These are phyloP conservation scores for Epinotia nisella DNA, from an alignment of 2,888 invertebrate genomes.

Conservation along the genomic window DNA sequence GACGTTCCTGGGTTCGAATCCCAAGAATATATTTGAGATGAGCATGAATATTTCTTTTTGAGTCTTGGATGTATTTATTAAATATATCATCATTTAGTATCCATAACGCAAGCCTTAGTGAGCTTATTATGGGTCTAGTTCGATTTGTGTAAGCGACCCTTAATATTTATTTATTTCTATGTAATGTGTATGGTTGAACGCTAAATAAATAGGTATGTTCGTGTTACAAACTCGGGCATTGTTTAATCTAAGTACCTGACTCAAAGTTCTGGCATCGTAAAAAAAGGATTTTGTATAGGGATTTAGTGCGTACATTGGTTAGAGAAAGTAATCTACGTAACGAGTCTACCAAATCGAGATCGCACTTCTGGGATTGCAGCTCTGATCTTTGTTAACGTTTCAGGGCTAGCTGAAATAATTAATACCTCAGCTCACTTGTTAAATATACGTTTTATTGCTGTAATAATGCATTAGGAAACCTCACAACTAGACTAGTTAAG, in stretches of 20 bases:
- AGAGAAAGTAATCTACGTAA: slow-evolving; percentile 32
- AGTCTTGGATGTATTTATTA: too few relatives aligned
- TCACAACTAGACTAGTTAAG: not conserved
- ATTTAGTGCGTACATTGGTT: slow-evolving; percentile 5
- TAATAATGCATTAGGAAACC: not conserved
- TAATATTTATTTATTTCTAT: too few relatives aligned
- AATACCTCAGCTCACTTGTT: not conserved
- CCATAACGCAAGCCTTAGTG: too few relatives aligned
- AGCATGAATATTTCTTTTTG: too few relatives aligned
- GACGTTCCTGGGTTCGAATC: too few relatives aligned
- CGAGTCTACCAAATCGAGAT: slow-evolving; percentile 25
- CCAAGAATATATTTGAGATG: too few relatives aligned
- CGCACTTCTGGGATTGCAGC: slow-evolving; percentile 17
- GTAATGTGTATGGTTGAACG: too few relatives aligned
- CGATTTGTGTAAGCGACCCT: too few relatives aligned
- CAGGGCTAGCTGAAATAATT: not conserved
- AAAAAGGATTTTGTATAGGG: slow-evolving; percentile 15
- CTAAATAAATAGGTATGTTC: too few relatives aligned
- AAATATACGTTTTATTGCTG: not conserved
- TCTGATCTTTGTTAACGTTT: slow-evolving; percentile 12
- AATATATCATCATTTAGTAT: too few relatives aligned
- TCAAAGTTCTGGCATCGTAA: slow-evolving; percentile 9
- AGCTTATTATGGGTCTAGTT: too few relatives aligned
- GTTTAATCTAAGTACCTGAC: slow-evolving; percentile 1
- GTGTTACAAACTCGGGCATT: not conserved